A percentile compares a stretch with the other conserved stretches of the same genome.
Conservation (phyloP, 1,140 invertebrate genomes). For the Diachasma alloeum region DNA sequence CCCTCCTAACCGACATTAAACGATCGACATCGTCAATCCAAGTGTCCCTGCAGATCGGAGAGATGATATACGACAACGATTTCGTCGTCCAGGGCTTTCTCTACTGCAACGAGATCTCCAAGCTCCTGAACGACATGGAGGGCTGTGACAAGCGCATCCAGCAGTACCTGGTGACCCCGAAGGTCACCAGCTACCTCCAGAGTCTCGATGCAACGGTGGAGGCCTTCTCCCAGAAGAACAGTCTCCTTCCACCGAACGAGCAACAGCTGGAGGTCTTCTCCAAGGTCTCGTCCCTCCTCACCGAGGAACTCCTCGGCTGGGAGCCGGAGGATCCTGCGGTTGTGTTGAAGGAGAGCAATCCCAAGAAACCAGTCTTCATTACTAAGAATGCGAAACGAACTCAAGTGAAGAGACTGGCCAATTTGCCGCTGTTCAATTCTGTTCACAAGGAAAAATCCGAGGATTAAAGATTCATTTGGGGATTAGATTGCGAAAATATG, state of each 20-base stretch:
- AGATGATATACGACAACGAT: conserved; percentile 33
- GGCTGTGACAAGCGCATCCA: conserved; percentile 48
- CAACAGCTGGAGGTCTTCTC: conserved; percentile 34
- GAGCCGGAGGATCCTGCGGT: conserved; percentile 35
- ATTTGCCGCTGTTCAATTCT: conserved; percentile 28
- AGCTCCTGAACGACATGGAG: conserved; percentile 36
- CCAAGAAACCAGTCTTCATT: conserved; percentile 49
- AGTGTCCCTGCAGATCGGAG: conserved; percentile 34
- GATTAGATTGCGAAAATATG: neutral
- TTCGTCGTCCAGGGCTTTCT: conserved; percentile 35
- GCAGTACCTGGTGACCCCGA: conserved; percentile 42
- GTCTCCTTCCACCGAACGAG: conserved; percentile 29
- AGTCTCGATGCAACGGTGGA: conserved; percentile 40
- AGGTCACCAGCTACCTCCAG: conserved; percentile 38
- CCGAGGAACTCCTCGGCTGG: conserved; percentile 45
- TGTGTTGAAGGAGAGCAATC: conserved; percentile 37
- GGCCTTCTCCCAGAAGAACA: conserved; percentile 30
- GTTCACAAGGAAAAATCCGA: neutral
- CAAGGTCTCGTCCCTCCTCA: conserved; percentile 41
- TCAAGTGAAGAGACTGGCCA: conserved; percentile 19
- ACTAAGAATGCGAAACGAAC: conserved; percentile 39
- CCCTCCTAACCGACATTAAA: conserved; percentile 42
- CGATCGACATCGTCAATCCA: conserved; percentile 37
- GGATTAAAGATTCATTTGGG: conserved; percentile 6
- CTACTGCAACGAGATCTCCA: conserved; percentile 39